Evolutionary conservation across 1,140 invertebrate species (phyloP), one percentile per base, ranked within the genome.

Genomic region (Centruroides vittatus): DNA sequence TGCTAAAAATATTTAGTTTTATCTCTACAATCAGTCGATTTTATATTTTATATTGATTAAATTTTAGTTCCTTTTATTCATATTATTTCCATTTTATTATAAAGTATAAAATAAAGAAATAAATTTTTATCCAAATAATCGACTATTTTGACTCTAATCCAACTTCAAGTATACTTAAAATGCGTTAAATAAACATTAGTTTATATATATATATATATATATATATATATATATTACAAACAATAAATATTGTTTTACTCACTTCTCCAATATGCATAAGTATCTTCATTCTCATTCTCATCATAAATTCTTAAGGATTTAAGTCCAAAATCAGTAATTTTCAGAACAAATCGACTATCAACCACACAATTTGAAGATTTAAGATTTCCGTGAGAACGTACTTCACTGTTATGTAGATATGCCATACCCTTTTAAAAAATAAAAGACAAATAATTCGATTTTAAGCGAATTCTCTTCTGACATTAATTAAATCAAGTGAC

Each of bases 281-380:
- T 57, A 46, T 64, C 87, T 65, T 88, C 89, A 69, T 89, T 85
- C 51, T 72, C 56, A 23, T 23, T 23, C 23, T 23, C 23, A 23
- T 23, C 23, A n/a, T n/a, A 13, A 67, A 68, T 83, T 35, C 89
- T 80, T 71, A 96, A 80, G 71, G 93, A 88, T 66, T 89, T 84
- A 35, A 96, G 79, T 57, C 93, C 93, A 78, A 95, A 98, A 78
- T 94, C 92, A 7, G 90, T 86, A 35, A 97, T 85, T 80, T 93
- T 84, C 13, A 96, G 80, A 74, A 94, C 89, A 92, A 92, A 97
- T 56, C 93, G 81, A 65, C 88, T 91, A 58, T 91, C 94, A 49
- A 95, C 89, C 62, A 94, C 85, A 62, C 79, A 80, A 79, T 96
- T 96, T 65, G 91, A 93, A 60, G 90, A 93, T 76, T 95, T 97